Evolutionary conservation across 1,140 invertebrate species (phyloP).

Genomic region (Philopotamus ludificatus): DNA sequence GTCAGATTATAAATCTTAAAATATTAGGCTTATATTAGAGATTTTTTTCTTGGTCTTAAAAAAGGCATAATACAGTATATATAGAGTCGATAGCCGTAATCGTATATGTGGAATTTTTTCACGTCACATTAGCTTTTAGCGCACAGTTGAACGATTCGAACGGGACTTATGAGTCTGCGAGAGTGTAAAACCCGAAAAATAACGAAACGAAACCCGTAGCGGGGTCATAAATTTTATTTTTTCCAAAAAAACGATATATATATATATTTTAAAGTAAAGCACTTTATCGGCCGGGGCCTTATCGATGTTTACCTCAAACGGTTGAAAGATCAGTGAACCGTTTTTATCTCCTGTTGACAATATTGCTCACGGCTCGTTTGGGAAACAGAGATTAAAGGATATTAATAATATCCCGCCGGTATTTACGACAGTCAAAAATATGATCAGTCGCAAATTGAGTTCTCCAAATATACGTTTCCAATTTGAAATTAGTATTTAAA

Average conservation of each 20-base stretch:
- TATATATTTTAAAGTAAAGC: too few species aligned
- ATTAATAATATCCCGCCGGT: too few species aligned
- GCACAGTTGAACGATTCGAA: conserved; percentile 11
- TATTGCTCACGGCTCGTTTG: background rate
- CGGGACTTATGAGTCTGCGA: background rate
- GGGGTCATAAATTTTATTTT: too few species aligned
- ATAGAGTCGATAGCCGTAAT: conserved; percentile 27
- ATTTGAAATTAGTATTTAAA: too few species aligned
- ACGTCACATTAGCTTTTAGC: conserved; percentile 25
- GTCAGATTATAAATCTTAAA: conserved; percentile 23
- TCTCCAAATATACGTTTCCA: too few species aligned
- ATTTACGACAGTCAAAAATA: too few species aligned
- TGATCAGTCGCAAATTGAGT: too few species aligned
- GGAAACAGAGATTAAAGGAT: too few species aligned
- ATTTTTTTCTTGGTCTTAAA: conserved; percentile 1
- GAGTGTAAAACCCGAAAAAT: background rate
- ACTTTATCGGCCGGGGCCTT: too few species aligned
- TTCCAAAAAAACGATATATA: too few species aligned
- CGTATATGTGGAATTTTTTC: conserved; percentile 26
- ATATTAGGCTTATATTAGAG: conserved; percentile 10
- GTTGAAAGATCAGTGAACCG: background rate
- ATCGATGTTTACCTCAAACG: background rate
- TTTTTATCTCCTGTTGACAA: background rate
- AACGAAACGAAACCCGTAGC: too few species aligned
- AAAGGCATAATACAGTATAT: conserved; percentile 14